Conservation (phyloP, 2,113 vertebrate genomes). For the Syrmaticus mikado region DNA sequence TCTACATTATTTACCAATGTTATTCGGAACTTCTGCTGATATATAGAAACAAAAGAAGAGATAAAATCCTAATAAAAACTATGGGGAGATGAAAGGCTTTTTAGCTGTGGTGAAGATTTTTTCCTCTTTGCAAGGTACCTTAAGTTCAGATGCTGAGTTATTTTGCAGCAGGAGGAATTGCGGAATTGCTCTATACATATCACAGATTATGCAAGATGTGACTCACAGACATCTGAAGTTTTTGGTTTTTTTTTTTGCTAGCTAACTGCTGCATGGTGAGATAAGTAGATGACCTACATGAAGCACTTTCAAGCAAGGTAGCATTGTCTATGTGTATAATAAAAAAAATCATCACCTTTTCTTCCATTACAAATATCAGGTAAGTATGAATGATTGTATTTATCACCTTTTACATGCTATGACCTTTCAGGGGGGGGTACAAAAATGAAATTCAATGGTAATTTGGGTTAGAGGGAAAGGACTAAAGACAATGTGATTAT, state of each 20-base stretch:
- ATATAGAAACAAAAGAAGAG: background rate
- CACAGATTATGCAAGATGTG: background rate
- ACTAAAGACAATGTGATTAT: background rate
- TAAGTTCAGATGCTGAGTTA: background rate
- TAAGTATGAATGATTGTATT: background rate
- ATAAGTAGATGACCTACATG: background rate
- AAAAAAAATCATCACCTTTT: background rate
- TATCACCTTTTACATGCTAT: background rate
- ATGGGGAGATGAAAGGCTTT: background rate
- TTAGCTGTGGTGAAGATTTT: background rate
- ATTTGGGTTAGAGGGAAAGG: background rate
- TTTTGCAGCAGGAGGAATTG: background rate
- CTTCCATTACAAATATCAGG: background rate
- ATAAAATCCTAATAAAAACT: conserved; percentile 19
- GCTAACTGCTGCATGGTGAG: background rate
- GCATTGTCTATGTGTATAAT: background rate
- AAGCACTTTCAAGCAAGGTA: background rate
- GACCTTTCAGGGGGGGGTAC: background rate
- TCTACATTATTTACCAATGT: background rate
- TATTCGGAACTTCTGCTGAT: background rate
- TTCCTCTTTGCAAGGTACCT: background rate
- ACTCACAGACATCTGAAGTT: background rate
- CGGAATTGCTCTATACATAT: background rate
- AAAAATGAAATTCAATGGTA: background rate
- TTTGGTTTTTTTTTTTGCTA: background rate